phyloP scores from a whole-genome alignment of 2,797 vertebrate species.

The Apogon hyalosoma region DNA sequence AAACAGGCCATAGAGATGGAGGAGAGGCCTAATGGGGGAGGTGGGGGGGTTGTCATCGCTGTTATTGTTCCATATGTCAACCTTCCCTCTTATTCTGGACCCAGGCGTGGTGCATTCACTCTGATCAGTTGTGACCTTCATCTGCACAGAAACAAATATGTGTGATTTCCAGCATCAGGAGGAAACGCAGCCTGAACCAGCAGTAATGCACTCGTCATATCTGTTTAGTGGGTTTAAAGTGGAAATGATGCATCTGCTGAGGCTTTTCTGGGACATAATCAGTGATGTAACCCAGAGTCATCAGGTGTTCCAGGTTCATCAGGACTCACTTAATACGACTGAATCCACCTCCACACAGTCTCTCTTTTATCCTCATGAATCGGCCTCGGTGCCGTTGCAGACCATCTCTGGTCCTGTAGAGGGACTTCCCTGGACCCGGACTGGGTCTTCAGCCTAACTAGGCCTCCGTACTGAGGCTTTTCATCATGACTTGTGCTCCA shows the following conservation, averaged over 20 bases:
- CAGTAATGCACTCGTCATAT: slow-evolving; percentile 65
- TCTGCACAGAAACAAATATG: slow-evolving; percentile 64
- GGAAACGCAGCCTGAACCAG: slow-evolving; percentile 43
- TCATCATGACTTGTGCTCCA: slow-evolving; percentile 28
- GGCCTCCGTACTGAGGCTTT: slow-evolving; percentile 4
- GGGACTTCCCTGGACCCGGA: slow-evolving; percentile 23
- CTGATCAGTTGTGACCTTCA: slow-evolving; percentile 66
- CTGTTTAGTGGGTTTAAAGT: slow-evolving; percentile 63
- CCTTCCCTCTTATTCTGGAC: slow-evolving; percentile 46
- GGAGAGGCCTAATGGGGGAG: slow-evolving; percentile 53
- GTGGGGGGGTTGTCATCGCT: slow-evolving; percentile 65
- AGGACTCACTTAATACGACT: slow-evolving; percentile 50
- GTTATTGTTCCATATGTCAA: slow-evolving; percentile 77
- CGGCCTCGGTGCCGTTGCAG: slow-evolving; percentile 24
- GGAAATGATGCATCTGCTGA: slow-evolving; percentile 63
- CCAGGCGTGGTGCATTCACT: slow-evolving; percentile 27
- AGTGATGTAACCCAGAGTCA: slow-evolving; percentile 66
- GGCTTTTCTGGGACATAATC: slow-evolving; percentile 59
- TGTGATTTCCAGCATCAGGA: slow-evolving; percentile 64
- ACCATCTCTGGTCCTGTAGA: slow-evolving; percentile 26
- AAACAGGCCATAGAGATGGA: slow-evolving; percentile 60
- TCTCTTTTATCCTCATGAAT: slow-evolving; percentile 61
- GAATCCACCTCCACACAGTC: slow-evolving; percentile 58
- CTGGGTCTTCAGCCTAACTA: slow-evolving; percentile 7
- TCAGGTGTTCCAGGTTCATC: slow-evolving; percentile 69